Base-by-base conservation (phyloP, 2,888 invertebrate species). In the Tetheella fluctuosa region DNA sequence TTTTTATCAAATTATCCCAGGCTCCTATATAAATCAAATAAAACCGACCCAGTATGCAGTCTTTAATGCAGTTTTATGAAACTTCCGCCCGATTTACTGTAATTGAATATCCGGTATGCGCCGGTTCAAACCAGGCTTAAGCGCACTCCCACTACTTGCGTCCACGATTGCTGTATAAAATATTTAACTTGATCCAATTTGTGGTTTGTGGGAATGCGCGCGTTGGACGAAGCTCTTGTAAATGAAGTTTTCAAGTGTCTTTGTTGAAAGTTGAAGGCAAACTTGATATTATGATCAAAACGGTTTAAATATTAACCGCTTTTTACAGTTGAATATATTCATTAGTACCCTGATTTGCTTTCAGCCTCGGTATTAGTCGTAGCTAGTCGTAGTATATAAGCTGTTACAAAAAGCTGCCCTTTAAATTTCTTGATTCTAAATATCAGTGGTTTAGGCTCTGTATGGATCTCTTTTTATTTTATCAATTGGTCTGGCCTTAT, bases 101-200 rank as follows among this genome's bases (percentile, higher is more conserved):
- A 54, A 54, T 20, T 54, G 30, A 54, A 54, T 54, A 54, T 54
- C 54, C 54, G 54, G 54, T 17, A 34, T 54, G 54, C 54, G 30
- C 54, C 20, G 20, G 54, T 54, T 42, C 5, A 42, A 42, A 42
- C 39, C n/a, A n/a, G 17, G 39, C 17, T 25, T 30, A 54, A 54
- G 34, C 54, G 30, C 54, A 30, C 30, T 54, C 2, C 54, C 54
- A 20, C 20, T 42, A 2, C 20, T 30, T 12, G 54, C 30, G 17
- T 54, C 54, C 23, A 12, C 54, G 54, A 54, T 30, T 34, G 30
- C 54, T 30, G 54, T 54, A 34, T 54, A 30, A 54, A 54, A 54
- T 54, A 54, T 54, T 54, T 23, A 54, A n/a, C 54, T 54, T 30
- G 54, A 54, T 54, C 54, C 54, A 34, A 54, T 54, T 54, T 54